Base-by-base conservation (phyloP, 2,797 vertebrate species). In the Parauchenoglanis punctatus region DNA sequence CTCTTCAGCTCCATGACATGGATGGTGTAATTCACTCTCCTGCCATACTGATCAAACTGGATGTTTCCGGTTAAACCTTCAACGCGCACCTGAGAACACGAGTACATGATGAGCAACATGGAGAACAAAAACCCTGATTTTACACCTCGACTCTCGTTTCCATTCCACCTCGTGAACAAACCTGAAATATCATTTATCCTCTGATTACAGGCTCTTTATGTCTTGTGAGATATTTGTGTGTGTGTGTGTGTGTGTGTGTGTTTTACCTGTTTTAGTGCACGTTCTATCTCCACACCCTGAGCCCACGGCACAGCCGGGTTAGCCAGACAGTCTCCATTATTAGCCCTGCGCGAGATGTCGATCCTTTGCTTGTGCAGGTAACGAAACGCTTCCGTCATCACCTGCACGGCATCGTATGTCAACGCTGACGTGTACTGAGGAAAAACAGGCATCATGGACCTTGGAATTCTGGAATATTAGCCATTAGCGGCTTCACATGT, bases 1-100 rank as follows among this genome's bases (percentile, higher is more conserved):
- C 94, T 99, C 95, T 99, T 99, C 89, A 99, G 95, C 86, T 99
- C 98, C 98, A 99, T 99, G 88, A 99, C 95, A 58, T 99, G 99
- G 90, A 99, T 98, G 3, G 97, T 98, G 93, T 98, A 99, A 95
- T 99, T 99, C 89, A 99, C 97, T 94, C 98, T 96, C 91, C 98
- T 99, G 89, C 98, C 98, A 23, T 99, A 97, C 91, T 99, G 98
- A 93, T 99, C 98, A 93, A 99, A 99, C 92, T 99, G 99, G 93
- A 99, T 99, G 93, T 99, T 99, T 91, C 98, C 98, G 28, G 98
- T 97, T 81, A 99, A 95, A 63, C 98, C 98, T 93, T 99, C 98
- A 67, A 99, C 97, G 8, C 97, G 98, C 82, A 99, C 98, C 98
- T 99, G 18, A 49, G 84, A 40, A 63, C 83, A 85, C 35, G 68